Base-by-base conservation (phyloP, 1,140 invertebrate genomes). In the Nymphalis io region DNA sequence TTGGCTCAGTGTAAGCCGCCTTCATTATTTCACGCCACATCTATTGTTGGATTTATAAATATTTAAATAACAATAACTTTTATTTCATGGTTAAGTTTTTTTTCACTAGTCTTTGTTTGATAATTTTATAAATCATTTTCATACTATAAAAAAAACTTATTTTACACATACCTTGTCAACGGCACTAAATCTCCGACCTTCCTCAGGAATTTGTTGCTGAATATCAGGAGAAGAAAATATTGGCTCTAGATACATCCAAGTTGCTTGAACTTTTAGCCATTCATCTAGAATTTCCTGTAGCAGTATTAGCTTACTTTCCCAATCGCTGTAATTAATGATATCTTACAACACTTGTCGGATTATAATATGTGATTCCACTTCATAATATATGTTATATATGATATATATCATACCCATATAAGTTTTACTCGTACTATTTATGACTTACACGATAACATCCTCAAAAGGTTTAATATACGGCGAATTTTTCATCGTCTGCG, bases 191-290 rank as follows among this genome's bases (percentile, higher is more conserved):
- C 97, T 93, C 59, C 98, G 93, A 16, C 97, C 98, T 80, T 94
- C 93, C 87, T 98, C 97, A 0, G 98, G 98, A 95, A 99, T 97
- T 94, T 97, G 96, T 72, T 96, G 95, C 92, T 99, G 98, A 87
- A 99, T 99, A 91, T 99, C 98, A 2, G 98, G 98, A 18, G 98
- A 99, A 3, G 97, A 97, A 89, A 99, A 99, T 76, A 99, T 99
- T 1, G 98, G 98, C 85, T 99, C 98, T 74, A 99, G 92, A 88
- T 99, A 99, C 93, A 99, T 96, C 98, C 98, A 99, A 1, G 97
- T 98, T 1, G 95, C 94, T 92, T 99, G 98, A 16, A 99, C 98
- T 83, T 97, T 97, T 6, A 99, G 85, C 98, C 98, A 99, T 82
- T 98, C 96, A 87, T 99, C 98, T 73, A 99, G 91, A 76, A 99